These are phyloP conservation scores for Zosterops hypoxanthus DNA, from an alignment of 2,113 vertebrate species.

Conservation along the genomic window DNA sequence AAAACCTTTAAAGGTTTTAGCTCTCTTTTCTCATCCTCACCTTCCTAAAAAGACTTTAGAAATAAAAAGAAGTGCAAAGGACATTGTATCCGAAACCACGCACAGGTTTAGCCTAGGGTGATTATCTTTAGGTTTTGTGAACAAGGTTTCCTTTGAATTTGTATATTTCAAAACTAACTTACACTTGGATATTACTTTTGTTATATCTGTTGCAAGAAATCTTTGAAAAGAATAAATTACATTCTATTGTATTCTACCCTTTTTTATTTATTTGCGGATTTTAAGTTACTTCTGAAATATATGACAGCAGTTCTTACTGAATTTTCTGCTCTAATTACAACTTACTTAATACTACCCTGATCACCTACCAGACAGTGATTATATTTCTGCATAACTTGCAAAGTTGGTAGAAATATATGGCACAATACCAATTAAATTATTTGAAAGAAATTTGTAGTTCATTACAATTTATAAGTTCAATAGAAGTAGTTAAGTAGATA, in stretches of 20 bases:
- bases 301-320: not conserved
- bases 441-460: not conserved
- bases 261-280: constrained; percentile 7
- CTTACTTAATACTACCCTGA: not conserved
- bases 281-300: not conserved
- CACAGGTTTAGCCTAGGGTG: not conserved
- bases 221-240: not conserved
- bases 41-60: constrained; percentile 18
- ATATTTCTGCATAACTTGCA: not conserved
- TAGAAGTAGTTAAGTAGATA: not conserved
- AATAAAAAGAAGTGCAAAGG: constrained; percentile 24
- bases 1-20: constrained; percentile 55
- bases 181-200: not conserved
- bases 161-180: not conserved
- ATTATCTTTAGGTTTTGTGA: constrained; percentile 39
- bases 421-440: not conserved
- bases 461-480: not conserved
- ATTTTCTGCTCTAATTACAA: constrained; percentile 3
- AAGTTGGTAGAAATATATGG: not conserved
- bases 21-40: not conserved
- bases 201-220: not conserved
- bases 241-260: not conserved
- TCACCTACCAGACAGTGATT: not conserved
- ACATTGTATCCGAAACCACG: constrained; percentile 10
- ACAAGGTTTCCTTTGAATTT: constrained; percentile 16